Evolutionary conservation across 2,797 vertebrate species (phyloP), one percentile per base, ranked within the genome.

Genomic region (Triplophysa bombifrons): DNA sequence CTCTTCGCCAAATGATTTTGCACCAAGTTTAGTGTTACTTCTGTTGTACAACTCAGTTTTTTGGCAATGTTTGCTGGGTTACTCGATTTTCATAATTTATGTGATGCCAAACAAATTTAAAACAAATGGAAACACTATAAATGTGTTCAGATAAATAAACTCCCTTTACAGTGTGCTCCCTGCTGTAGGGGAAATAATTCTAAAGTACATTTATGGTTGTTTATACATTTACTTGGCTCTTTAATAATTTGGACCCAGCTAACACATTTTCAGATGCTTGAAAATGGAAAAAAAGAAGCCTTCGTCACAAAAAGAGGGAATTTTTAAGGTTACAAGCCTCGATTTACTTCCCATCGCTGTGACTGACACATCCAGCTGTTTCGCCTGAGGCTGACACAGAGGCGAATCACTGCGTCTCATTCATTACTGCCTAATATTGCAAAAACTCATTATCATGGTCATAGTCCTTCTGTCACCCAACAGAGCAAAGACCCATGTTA

Each of bases 351-450:
- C 74, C 51, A 64, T 76, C 2, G 44, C 48, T 66, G 64, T 67
- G 80, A 78, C 70, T 78, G 72, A 78, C 76, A 76, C 63, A 72
- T 67, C 68, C 56, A 74, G 75, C 38, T 71, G 25, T 63, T 65
- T 72, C 56, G 64, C 78, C 78, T 74, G 56, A 73, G 75, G 85
- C 64, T 70, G 81, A 81, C 65, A 56, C 60, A 50, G 25, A 76
- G 30, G 30, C 51, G 19, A 76, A 72, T 78, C 60, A 68, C 38
- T 60, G 64, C 46, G 65, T 80, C 53, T 67, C 78, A 66, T 77
- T 80, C 61, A 84, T 80, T 82, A 78, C 73, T 50, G 67, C 48
- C 71, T 77, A 83, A 83, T 80, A 82, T 78, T 81, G 78, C 69
- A 73, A 70, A 72, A 72, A 79, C 72, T 83, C 65, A 85, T 85